Conservation (phyloP, 2,888 invertebrate species). For the Mythimna vitellina region DNA sequence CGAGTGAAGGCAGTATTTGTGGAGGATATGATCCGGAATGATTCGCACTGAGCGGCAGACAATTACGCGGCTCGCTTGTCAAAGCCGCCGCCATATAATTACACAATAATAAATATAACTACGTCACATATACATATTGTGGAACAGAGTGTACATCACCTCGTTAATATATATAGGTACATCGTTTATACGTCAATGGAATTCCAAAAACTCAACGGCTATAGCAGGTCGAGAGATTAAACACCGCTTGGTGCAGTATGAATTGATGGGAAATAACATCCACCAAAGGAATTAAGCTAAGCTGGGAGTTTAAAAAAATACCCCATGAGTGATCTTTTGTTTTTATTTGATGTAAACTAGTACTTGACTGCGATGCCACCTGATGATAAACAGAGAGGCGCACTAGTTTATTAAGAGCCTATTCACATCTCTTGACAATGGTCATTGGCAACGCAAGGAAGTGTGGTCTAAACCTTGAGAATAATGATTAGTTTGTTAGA, state of each 20-base stretch:
- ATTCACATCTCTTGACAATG: background rate
- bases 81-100: conserved; percentile 60
- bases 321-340: too few relatives aligned
- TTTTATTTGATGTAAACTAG: too few relatives aligned
- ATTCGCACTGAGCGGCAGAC: conserved; percentile 52
- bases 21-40: conserved; percentile 57
- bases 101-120: conserved; percentile 50
- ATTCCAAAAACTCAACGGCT: background rate
- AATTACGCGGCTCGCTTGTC: conserved; percentile 64
- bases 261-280: background rate
- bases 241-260: background rate
- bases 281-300: background rate
- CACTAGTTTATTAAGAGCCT: too few relatives aligned
- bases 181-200: background rate
- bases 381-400: too few relatives aligned
- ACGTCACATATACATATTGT: conserved; percentile 9
- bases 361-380: too few relatives aligned
- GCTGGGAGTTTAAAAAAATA: too few relatives aligned
- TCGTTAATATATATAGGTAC: background rate
- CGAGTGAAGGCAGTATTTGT: conserved; percentile 42
- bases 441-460: background rate
- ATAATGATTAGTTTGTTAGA: too few relatives aligned
- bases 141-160: conserved; percentile 1
- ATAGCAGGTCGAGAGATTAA: background rate
- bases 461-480: too few relatives aligned